Percentiles rank a stretch among this genome's conserved stretches.
These are phyloP conservation scores for Drosophila nasuta DNA, from an alignment of 1,140 invertebrate species.

Conservation along the genomic window DNA sequence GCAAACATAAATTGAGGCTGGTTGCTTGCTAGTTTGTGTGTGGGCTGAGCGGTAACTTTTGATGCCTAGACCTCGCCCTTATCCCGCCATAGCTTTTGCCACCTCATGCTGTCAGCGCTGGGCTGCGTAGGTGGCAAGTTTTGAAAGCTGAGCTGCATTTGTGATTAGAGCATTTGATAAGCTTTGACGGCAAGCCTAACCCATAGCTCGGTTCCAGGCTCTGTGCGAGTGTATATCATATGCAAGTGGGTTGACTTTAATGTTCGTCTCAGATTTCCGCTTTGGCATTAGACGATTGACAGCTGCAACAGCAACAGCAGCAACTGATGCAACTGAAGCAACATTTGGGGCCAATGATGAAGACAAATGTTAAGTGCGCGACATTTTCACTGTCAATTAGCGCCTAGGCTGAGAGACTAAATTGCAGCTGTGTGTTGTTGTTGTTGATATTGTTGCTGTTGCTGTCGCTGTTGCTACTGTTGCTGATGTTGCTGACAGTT, in stretches of 20 bases:
- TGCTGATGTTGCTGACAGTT: conserved; percentile 67
- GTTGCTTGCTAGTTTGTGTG: conserved; percentile 33
- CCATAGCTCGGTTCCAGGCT: conserved; percentile 17
- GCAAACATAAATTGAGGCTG: conserved; percentile 34
- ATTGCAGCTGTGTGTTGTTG: conserved; percentile 47
- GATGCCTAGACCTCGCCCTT: conserved; percentile 41
- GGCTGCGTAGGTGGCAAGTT: conserved; percentile 17
- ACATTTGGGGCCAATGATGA: conserved; percentile 64
- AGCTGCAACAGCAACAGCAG: conserved; percentile 1
- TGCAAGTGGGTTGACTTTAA: conserved; percentile 50
- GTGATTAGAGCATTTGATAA: conserved; percentile 51
- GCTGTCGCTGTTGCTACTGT: conserved; percentile 42
- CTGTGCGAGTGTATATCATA: conserved; percentile 34
- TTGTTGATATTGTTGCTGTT: conserved; percentile 41
- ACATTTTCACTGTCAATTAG: conserved; percentile 80
- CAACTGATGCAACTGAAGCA: neutral
- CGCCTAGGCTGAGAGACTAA: conserved; percentile 47
- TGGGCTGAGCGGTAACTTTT: conserved; percentile 67
- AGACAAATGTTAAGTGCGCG: conserved; percentile 76
- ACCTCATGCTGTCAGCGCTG: neutral
- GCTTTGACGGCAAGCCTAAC: conserved; percentile 11
- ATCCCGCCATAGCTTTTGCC: conserved; percentile 2
- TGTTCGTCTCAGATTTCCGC: conserved; percentile 38
- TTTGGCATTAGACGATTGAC: conserved; percentile 17
- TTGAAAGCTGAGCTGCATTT: conserved; percentile 42